Evolutionary conservation across 2,113 vertebrate species (phyloP), one percentile per base, ranked within the genome.

Genomic region (Seriola aureovittata): DNA sequence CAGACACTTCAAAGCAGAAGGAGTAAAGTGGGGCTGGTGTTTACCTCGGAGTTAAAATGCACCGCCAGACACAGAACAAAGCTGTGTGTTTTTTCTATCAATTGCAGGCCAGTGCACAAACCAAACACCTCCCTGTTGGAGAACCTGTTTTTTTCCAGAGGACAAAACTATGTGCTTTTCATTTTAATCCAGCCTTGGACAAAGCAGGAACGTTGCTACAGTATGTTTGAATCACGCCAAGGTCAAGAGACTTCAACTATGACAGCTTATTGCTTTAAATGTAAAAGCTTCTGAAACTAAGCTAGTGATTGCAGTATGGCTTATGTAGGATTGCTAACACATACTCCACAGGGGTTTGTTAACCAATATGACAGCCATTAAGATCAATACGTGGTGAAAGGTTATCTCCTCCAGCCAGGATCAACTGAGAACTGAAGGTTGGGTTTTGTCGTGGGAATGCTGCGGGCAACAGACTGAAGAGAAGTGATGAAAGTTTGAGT

Each of bases 361-460:
- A 3, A 62, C 50, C 38, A 57, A 57, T 29, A 25, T 40, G 40
- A 71, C 25, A 21, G 73, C n/a, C 25, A 57, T 44, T 19, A 63
- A 34, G 50, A 70, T 70, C 38, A 32, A 63, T 75, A 46, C 23
- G 17, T 23, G 29, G 16, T 58, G 13, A 36, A 50, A 65, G 54
- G 3, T 10, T 34, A 11, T 42, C 1, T 66, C 19, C n/a, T 64
- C 17, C 65, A 40, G 29, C 25, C 9, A 3, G 34, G 17, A 64
- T 83, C 13, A 46, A 38, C 13, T 21, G 13, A 60, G 46, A 57
- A 32, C 50, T 44, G 25, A 64, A 64, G 1, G 63, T 59, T 65
- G 23, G 59, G 52, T 4, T 23, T 69, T 68, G 65, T 79, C 63
- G 60, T 62, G 77, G 72, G 77, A 85, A 80, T 29, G 57, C 77